These are phyloP conservation scores for Cryptoblepharus egeriae DNA, from an alignment of 2,797 vertebrate genomes.

Conservation along the genomic window DNA sequence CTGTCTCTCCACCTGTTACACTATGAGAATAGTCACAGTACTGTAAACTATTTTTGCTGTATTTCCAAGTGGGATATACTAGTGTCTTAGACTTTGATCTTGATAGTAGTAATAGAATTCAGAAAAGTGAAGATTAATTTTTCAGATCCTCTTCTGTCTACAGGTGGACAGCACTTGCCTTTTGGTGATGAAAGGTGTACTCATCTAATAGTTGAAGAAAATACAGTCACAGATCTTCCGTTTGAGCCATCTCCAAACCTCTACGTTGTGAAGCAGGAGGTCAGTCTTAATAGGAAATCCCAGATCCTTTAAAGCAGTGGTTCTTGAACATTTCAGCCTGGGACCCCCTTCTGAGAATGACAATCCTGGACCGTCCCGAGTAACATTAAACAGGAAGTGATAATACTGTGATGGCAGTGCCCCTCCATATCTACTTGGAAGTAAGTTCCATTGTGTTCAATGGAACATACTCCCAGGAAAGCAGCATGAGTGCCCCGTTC, in stretches of 20 bases:
- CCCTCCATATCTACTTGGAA: too few species aligned
- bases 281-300: constrained; percentile 63
- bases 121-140: not conserved
- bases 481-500: too few species aligned
- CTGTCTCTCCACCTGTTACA: not conserved
- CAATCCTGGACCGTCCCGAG: too few species aligned
- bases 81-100: not conserved
- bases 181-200: constrained; percentile 92
- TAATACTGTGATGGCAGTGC: too few species aligned
- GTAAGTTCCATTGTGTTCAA: too few species aligned
- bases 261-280: constrained; percentile 97
- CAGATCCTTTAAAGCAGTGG: not conserved
- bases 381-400: too few species aligned
- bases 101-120: not conserved
- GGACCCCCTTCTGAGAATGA: too few species aligned
- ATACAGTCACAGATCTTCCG: constrained; percentile 90
- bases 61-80: not conserved
- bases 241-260: constrained; percentile 86
- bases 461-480: too few species aligned
- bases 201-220: constrained; percentile 96
- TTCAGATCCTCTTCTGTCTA: not conserved
- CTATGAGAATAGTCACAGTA: not conserved
- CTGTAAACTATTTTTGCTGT: not conserved
- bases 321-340: too few species aligned
- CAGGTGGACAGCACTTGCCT: constrained; percentile 87